Conservation (phyloP, 2,113 vertebrate genomes). For the Strix uralensis region DNA sequence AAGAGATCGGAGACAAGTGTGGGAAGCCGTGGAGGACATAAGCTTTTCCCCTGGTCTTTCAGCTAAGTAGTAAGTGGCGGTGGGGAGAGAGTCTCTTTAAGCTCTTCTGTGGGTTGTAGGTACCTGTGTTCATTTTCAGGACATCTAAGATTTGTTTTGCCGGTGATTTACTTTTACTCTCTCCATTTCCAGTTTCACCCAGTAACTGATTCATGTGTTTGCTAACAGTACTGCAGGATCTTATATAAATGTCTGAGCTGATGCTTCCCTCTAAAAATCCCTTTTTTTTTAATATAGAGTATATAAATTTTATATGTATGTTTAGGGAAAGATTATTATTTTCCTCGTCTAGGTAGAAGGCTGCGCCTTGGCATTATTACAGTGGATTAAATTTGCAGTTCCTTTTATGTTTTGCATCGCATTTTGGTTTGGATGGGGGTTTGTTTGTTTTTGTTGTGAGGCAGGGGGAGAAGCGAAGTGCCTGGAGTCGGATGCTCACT, state of each 20-base stretch:
- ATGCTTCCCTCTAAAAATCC: not conserved
- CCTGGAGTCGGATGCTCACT: accelerated
- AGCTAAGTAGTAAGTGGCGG: conserved; percentile 66
- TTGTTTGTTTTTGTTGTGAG: not conserved
- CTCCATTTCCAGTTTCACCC: not conserved
- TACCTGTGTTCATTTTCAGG: not conserved
- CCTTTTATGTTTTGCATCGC: not conserved
- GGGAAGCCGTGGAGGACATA: conserved; percentile 40
- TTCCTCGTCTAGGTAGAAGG: not conserved
- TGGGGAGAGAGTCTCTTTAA: not conserved
- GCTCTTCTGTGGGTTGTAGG: not conserved
- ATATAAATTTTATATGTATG: not conserved
- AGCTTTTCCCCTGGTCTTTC: conserved; percentile 29
- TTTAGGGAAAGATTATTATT: not conserved
- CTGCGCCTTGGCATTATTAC: not conserved
- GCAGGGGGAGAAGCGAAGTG: not conserved
- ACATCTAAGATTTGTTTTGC: not conserved
- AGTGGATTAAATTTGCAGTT: not conserved
- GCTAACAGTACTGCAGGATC: not conserved
- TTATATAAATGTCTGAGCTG: not conserved
- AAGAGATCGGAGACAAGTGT: conserved; percentile 46
- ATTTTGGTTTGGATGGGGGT: not conserved
- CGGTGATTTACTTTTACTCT: not conserved
- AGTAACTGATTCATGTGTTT: not conserved
- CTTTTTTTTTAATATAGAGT: not conserved